Evolutionary conservation across 2,113 vertebrate species (phyloP), one percentile per base, ranked within the genome.

Genomic region (Anarrhichthys ocellatus): DNA sequence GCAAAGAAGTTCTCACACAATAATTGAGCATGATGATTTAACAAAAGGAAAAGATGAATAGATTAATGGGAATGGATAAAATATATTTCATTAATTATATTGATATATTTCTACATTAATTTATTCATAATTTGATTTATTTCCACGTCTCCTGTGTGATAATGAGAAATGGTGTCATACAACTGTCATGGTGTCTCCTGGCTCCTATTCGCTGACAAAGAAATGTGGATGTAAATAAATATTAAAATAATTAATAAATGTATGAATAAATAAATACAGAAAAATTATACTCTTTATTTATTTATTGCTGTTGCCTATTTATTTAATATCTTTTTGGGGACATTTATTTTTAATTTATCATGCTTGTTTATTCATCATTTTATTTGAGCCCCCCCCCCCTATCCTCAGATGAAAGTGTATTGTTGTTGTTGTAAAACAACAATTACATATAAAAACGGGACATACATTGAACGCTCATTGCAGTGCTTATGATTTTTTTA

Each of bases 361-460:
- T 67, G 63, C 48, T n/a, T 1, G 59, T 58, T 61, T 11, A 13
- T 68, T 27, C 11, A 61, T 20, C 34, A 6, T 38, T 40, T 38
- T 40, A 58, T 77, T 67, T 56, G 32, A 38, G 17, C 46, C 14
- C 14, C 48, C 20, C 48, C 18, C 18, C 10, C 4, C 6, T 9
- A 29, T 32, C 40, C 22, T 4, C 6, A 71, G 14, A 42, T 20
- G 5, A 68, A 2, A 38, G 36, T 17, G 36, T n/a, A 29, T 61
- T 48, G 54, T 34, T 34, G 32, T 34, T 29, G 29, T 32, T 76
- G 3, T 65, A 32, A 48, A 67, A 34, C 46, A 64, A 72, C 1
- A 24, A 36, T 17, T 36, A 77, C 24, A 58, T 77, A 56, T 24
- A 50, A 70, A 66, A 83, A 17, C 52, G 40, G 48, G 34, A 5